These are phyloP conservation scores for Nomada fucata DNA, from an alignment of 2,888 invertebrate genomes.

Conservation along the genomic window DNA sequence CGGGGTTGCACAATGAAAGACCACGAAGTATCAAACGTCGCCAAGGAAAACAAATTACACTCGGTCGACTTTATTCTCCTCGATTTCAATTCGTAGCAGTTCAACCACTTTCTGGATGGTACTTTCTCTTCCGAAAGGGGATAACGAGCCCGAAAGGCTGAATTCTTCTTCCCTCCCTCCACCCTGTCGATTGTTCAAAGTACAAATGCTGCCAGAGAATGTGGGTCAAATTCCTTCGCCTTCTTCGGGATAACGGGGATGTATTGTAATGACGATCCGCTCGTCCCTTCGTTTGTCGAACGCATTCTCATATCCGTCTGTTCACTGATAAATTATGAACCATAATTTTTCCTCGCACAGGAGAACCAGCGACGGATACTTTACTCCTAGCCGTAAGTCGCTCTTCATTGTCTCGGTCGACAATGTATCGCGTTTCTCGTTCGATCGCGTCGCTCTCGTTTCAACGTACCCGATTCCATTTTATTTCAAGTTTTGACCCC, in stretches of 20 bases:
- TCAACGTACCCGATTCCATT: too few species aligned
- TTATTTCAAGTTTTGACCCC: not conserved
- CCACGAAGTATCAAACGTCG: not conserved
- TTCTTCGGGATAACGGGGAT: not conserved
- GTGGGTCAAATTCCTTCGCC: conserved; percentile 24
- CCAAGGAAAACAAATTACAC: not conserved
- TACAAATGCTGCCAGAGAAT: conserved; percentile 16
- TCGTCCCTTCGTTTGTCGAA: conserved; percentile 4
- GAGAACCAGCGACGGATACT: not conserved
- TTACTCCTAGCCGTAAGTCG: not conserved
- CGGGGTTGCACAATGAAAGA: not conserved
- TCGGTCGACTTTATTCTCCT: not conserved
- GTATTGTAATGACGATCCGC: conserved; percentile 2
- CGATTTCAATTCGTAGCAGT: not conserved
- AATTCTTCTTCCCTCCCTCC: conserved; percentile 8
- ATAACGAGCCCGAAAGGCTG: conserved; percentile 6
- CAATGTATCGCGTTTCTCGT: not conserved
- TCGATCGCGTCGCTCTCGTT: too few species aligned
- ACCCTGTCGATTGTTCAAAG: conserved; percentile 12
- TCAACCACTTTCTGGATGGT: not conserved
- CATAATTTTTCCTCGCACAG: not conserved
- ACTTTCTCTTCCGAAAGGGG: not conserved
- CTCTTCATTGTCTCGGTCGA: not conserved
- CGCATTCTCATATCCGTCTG: not conserved
- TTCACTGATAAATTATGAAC: conserved; percentile 24